phyloP scores from a whole-genome alignment of 2,113 vertebrate species.

The Atherinomorus stipes region DNA sequence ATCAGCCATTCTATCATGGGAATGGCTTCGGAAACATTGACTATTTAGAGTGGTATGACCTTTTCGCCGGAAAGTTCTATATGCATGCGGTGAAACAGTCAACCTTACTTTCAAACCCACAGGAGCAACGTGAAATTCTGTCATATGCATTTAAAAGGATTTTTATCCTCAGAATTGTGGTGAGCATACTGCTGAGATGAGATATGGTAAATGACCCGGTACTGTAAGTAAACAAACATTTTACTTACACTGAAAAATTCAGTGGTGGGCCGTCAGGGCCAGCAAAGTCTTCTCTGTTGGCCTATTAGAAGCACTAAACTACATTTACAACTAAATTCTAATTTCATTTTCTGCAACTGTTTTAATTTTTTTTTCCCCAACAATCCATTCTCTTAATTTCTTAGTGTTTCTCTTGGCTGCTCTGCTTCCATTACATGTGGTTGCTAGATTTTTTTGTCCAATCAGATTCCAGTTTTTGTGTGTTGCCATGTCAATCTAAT shows the following conservation, averaged over 20 bases:
- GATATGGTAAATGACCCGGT: constrained; percentile 8
- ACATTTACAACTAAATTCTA: no score
- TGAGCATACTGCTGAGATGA: constrained; percentile 21
- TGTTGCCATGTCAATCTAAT: no score
- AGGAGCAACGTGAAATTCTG: constrained; percentile 32
- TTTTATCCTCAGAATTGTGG: constrained; percentile 40
- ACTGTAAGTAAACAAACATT: constrained; percentile 21
- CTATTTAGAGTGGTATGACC: constrained; percentile 67
- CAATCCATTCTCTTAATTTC: no score
- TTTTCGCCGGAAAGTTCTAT: constrained; percentile 62
- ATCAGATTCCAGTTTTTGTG: no score
- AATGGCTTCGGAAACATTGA: constrained; percentile 55
- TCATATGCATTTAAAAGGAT: constrained; percentile 32
- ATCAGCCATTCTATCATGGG: constrained; percentile 68
- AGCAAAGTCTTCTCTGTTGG: no score
- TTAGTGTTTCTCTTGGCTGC: no score
- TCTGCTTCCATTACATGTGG: no score
- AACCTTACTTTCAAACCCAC: constrained; percentile 60
- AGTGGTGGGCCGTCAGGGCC: no score
- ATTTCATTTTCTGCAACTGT: no score
- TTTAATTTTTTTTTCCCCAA: no score
- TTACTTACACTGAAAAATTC: background rate
- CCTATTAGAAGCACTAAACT: no score
- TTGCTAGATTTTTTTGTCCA: no score
- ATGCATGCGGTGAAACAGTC: constrained; percentile 53